Evolutionary conservation across 2,888 invertebrate genomes (phyloP).

Genomic region (Heliconius sara): DNA sequence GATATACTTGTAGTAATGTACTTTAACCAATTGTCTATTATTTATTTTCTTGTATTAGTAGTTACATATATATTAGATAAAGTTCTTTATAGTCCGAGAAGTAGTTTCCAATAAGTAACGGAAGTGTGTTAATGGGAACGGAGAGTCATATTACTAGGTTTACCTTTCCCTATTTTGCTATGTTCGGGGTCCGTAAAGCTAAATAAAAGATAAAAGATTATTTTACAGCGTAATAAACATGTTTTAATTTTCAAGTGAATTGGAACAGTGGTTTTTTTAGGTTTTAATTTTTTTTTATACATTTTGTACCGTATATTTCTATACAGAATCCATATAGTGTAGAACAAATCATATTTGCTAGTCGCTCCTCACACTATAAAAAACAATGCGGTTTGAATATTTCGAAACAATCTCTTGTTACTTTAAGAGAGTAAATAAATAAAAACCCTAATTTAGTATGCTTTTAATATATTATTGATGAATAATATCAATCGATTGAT

Average conservation of each 20-base stretch:
- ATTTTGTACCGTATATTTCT: not conserved
- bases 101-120: not conserved
- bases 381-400: constrained; percentile 5
- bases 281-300: not conserved
- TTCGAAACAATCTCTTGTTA: constrained; percentile 4
- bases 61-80: not conserved
- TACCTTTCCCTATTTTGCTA: too few relatives aligned
- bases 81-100: not conserved
- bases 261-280: not conserved
- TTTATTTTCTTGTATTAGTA: not conserved
- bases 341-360: not conserved
- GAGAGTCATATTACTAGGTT: too few relatives aligned
- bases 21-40: constrained; percentile 13
- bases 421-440: constrained; percentile 4
- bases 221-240: not conserved
- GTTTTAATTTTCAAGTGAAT: not conserved
- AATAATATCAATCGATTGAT: constrained; percentile 9
- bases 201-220: too few relatives aligned
- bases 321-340: not conserved
- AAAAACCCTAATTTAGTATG: constrained; percentile 10
- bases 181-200: too few relatives aligned
- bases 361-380: not conserved
- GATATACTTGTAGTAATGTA: constrained; percentile 27
- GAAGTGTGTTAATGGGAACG: too few relatives aligned
- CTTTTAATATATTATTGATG: constrained; percentile 10